These are phyloP conservation scores for Sciurus niger DNA, from an alignment of 2,113 vertebrate species.

Conservation along the genomic window DNA sequence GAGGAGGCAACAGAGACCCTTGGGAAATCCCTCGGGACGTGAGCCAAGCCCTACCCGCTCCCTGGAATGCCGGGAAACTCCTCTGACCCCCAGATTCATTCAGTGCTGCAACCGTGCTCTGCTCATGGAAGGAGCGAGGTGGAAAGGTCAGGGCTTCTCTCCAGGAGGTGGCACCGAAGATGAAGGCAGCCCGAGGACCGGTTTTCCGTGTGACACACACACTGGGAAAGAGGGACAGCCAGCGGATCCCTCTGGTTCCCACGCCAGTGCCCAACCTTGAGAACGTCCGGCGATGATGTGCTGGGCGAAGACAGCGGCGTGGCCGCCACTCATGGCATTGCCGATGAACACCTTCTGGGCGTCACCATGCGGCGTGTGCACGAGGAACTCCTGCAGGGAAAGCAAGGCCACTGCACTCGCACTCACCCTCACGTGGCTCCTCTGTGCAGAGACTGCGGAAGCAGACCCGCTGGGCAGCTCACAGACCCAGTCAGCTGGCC, in stretches of 20 bases:
- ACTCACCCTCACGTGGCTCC: no score
- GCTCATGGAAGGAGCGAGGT: not conserved
- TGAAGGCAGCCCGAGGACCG: not conserved
- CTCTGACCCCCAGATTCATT: not conserved
- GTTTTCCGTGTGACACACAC: not conserved
- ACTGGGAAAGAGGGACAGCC: not conserved
- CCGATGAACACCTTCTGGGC: conserved; percentile 87
- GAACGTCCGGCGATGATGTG: conserved; percentile 83
- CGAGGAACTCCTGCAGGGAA: conserved; percentile 86
- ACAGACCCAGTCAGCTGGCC: no score
- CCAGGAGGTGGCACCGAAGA: not conserved
- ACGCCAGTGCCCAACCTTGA: conserved; percentile 80
- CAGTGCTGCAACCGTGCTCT: not conserved
- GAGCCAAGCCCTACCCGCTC: not conserved
- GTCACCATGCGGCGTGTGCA: conserved; percentile 81
- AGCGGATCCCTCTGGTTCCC: not conserved
- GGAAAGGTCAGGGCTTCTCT: not conserved
- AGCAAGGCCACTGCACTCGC: not conserved
- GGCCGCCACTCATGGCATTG: conserved; percentile 84
- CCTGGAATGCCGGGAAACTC: not conserved
- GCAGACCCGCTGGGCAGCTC: no score
- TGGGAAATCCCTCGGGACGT: not conserved
- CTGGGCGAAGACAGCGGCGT: conserved; percentile 85
- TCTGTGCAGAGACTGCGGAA: no score
- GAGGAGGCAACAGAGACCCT: not conserved